These are phyloP conservation scores for Cheilinus undulatus DNA, from an alignment of 2,113 vertebrate genomes.

Conservation along the genomic window DNA sequence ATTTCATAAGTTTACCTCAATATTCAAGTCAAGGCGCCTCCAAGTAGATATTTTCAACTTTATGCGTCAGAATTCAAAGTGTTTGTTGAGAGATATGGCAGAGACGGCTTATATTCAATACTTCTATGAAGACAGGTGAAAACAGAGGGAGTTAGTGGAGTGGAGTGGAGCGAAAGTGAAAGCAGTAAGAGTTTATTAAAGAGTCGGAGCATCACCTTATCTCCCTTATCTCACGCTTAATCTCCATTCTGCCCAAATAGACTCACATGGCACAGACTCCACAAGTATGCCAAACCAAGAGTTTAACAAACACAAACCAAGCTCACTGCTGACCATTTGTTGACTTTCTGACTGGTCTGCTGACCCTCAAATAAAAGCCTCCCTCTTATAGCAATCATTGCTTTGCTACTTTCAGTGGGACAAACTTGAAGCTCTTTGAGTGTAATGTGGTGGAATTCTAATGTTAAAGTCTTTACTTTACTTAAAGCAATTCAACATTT, in stretches of 20 bases:
- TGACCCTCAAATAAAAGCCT: too few relatives aligned
- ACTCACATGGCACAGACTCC: not conserved
- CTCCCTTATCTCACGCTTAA: not conserved
- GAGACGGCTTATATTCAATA: not conserved
- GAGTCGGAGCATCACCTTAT: not conserved
- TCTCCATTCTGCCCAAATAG: not conserved
- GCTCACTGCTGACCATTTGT: too few relatives aligned
- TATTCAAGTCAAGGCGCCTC: not conserved
- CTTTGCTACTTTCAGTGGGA: too few relatives aligned
- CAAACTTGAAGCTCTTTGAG: too few relatives aligned
- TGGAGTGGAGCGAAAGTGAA: not conserved
- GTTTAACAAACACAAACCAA: not conserved
- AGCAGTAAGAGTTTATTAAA: not conserved
- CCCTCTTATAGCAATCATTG: too few relatives aligned
- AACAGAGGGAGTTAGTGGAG: not conserved
- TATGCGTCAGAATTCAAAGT: not conserved
- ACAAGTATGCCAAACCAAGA: not conserved
- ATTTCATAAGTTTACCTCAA: slow-evolving; percentile 10
- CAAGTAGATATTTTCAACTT: not conserved
- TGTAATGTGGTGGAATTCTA: too few relatives aligned
- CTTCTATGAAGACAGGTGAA: not conserved
- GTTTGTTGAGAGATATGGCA: not conserved
- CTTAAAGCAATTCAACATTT: too few relatives aligned
- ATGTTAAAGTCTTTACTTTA: too few relatives aligned
- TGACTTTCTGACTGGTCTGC: too few relatives aligned